Percentiles rank a stretch among this genome's conserved stretches.
phyloP scores from a whole-genome alignment of 2,797 vertebrate species.

The Discoglossus pictus region DNA sequence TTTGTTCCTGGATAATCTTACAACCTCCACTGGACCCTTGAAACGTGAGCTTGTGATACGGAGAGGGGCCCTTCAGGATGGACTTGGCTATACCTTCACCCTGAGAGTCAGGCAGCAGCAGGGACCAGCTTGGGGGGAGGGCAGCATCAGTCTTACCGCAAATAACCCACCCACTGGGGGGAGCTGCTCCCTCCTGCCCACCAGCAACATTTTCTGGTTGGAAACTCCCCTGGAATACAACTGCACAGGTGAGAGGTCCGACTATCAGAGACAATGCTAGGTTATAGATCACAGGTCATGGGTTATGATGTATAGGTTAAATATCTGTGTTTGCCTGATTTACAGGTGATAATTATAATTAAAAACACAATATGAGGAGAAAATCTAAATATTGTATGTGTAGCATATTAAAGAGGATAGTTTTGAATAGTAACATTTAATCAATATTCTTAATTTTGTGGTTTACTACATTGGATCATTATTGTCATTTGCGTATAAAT shows the following conservation, averaged over 20 bases:
- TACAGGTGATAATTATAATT: too few relatives aligned
- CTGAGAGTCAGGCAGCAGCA: slow-evolving; percentile 63
- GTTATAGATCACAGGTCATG: background rate
- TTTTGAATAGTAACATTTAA: too few relatives aligned
- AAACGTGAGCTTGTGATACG: slow-evolving; percentile 65
- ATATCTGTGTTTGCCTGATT: too few relatives aligned
- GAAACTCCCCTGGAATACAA: slow-evolving; percentile 70
- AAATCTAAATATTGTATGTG: too few relatives aligned
- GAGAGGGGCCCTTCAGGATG: slow-evolving; percentile 61
- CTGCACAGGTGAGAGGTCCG: slow-evolving; percentile 68
- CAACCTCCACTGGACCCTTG: slow-evolving; percentile 60
- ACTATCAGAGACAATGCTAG: background rate
- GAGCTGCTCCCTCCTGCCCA: slow-evolving; percentile 66
- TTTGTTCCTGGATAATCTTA: slow-evolving; percentile 61
- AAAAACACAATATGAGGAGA: too few relatives aligned
- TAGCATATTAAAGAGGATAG: too few relatives aligned
- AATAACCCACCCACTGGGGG: slow-evolving; percentile 69
- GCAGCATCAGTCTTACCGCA: slow-evolving; percentile 60
- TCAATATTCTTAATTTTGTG: too few relatives aligned
- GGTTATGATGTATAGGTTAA: too few relatives aligned
- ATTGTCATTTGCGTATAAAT: too few relatives aligned
- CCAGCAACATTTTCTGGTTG: slow-evolving; percentile 61
- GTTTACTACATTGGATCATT: too few relatives aligned
- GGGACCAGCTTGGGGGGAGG: slow-evolving; percentile 61
- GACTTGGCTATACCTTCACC: slow-evolving; percentile 68